phyloP scores from a whole-genome alignment of 2,888 invertebrate species.

The Pristionchus exspectatus region DNA sequence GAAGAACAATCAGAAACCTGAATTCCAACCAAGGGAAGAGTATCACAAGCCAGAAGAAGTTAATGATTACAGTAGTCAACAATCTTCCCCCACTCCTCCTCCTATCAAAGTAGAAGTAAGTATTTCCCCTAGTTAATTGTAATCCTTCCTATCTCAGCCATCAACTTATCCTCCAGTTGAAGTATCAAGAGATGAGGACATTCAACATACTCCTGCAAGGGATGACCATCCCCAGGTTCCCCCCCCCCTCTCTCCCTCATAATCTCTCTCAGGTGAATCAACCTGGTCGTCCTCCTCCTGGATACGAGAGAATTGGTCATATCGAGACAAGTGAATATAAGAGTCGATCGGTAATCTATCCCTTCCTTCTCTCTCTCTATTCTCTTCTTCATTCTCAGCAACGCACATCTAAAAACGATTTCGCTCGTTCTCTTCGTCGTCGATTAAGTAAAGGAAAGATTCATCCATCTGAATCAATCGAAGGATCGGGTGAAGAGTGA shows the following conservation, averaged over 20 bases:
- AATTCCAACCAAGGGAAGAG: background rate
- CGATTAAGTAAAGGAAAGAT: constrained; percentile 6
- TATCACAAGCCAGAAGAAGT: background rate
- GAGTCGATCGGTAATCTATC: constrained; percentile 40
- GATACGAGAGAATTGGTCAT: constrained; percentile 25
- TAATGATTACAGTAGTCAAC: background rate
- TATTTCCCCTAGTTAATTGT: background rate
- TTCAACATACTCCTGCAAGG: background rate
- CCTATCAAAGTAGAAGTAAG: background rate
- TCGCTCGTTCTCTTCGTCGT: constrained; percentile 43
- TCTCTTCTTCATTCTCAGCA: background rate
- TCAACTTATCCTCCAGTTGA: constrained; percentile 39
- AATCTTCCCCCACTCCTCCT: background rate
- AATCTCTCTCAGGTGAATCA: background rate
- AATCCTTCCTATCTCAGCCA: background rate
- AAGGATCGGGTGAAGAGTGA: constrained; percentile 48
- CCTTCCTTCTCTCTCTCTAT: background rate
- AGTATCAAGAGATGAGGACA: background rate
- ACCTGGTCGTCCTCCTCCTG: constrained; percentile 43
- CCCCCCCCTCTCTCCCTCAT: background rate
- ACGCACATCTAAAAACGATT: constrained; percentile 34
- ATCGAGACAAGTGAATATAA: constrained; percentile 47
- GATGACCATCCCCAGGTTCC: background rate
- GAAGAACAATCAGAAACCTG: constrained; percentile 32
- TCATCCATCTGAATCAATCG: background rate